Conservation (phyloP, 2,797 vertebrate species). For the Chaenodraco wilsoni region DNA sequence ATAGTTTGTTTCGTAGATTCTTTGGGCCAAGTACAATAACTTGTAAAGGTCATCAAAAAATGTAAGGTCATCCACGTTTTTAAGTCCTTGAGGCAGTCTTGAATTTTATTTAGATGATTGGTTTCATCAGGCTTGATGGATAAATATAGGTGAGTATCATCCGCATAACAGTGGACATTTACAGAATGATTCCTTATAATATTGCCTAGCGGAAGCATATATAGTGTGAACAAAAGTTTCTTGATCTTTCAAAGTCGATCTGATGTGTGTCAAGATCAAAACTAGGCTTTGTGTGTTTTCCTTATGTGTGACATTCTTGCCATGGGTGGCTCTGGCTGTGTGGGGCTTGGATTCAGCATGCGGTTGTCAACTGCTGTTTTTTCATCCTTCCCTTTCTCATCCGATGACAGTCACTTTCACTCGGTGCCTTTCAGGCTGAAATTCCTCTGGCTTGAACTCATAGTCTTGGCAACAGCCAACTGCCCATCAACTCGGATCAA, state of each 20-base stretch:
- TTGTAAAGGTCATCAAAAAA: no score
- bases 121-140: no score
- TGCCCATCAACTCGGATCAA: slow-evolving; percentile 58
- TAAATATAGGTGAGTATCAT: no score
- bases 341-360: slow-evolving; percentile 39
- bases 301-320: slow-evolving; percentile 50
- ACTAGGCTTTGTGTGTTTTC: slow-evolving; percentile 42
- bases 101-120: no score
- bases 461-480: slow-evolving; percentile 70
- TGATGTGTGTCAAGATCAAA: slow-evolving; percentile 48
- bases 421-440: slow-evolving; percentile 68
- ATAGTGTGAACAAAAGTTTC: slow-evolving; percentile 12
- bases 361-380: slow-evolving; percentile 60
- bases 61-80: no score
- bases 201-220: no score
- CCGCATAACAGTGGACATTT: no score
- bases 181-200: no score
- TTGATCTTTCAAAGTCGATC: slow-evolving; percentile 35
- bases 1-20: no score
- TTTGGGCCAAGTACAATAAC: no score
- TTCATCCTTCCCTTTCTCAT: slow-evolving; percentile 53
- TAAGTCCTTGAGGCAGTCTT: no score
- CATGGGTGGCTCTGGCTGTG: slow-evolving; percentile 49
- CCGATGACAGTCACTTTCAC: slow-evolving; percentile 69
- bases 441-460: slow-evolving; percentile 69